A percentile compares a stretch with the other conserved stretches of the same genome.
Evolutionary conservation across 2,113 vertebrate genomes (phyloP).

Genomic region (Cynopterus brachyotis): DNA sequence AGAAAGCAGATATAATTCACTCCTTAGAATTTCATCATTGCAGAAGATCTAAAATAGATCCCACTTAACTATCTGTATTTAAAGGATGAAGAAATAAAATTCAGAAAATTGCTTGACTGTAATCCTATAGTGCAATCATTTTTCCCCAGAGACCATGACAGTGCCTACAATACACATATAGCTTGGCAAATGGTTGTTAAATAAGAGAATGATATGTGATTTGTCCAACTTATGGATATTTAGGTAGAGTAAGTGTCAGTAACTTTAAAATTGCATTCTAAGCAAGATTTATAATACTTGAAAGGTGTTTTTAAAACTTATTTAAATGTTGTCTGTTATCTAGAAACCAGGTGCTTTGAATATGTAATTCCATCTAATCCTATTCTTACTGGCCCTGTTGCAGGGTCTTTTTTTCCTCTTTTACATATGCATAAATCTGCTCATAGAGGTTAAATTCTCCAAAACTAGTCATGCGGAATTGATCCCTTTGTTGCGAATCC

Average conservation of each 20-base stretch:
- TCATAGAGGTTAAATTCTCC: not conserved
- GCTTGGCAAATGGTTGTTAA: not conserved
- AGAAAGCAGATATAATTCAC: not conserved
- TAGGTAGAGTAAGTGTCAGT: not conserved
- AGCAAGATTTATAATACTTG: not conserved
- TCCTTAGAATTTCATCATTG: not conserved
- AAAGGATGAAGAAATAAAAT: constrained; percentile 13
- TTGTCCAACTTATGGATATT: not conserved
- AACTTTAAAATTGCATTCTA: not conserved
- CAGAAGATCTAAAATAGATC: not conserved
- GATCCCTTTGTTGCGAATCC: not conserved
- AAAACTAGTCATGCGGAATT: not conserved
- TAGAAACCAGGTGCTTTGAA: not conserved
- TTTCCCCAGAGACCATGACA: not conserved
- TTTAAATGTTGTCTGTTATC: not conserved
- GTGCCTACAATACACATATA: not conserved
- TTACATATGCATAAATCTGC: not conserved
- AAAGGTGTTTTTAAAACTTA: not conserved
- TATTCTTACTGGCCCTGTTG: not conserved
- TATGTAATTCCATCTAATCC: not conserved
- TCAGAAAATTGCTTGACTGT: not conserved
- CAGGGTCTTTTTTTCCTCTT: not conserved
- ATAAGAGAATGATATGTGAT: not conserved
- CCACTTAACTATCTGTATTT: not conserved
- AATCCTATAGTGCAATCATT: not conserved